Conservation (phyloP, 2,113 vertebrate genomes). For the Phyllopteryx taeniolatus region DNA sequence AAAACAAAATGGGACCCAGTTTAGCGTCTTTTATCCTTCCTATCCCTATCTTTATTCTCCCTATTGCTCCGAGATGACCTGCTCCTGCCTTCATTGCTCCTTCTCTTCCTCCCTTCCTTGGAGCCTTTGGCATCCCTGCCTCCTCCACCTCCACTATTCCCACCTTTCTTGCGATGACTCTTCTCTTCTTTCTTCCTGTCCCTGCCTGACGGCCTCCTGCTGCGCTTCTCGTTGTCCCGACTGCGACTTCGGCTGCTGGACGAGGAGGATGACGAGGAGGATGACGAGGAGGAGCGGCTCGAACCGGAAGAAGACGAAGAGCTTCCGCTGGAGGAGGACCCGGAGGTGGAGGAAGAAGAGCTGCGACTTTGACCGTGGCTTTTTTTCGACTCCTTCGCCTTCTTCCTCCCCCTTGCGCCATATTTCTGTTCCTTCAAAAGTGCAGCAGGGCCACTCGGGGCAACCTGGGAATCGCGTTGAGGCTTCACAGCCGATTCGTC, state of each 20-base stretch:
- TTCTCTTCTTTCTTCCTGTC: slow-evolving; percentile 82
- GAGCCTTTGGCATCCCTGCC: slow-evolving; percentile 77
- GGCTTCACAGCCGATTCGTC: slow-evolving; percentile 8
- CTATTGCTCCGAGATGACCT: slow-evolving; percentile 81
- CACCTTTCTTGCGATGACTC: slow-evolving; percentile 85
- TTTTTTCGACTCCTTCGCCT: slow-evolving; percentile 75
- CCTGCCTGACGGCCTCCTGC: slow-evolving; percentile 75
- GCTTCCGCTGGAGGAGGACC: slow-evolving; percentile 84
- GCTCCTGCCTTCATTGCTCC: slow-evolving; percentile 84
- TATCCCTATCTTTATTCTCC: slow-evolving; percentile 92
- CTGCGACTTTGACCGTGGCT: slow-evolving; percentile 77
- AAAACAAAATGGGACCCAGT: not conserved
- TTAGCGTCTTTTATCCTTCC: slow-evolving; percentile 95
- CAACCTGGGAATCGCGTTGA: slow-evolving; percentile 14
- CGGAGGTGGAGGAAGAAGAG: slow-evolving; percentile 71
- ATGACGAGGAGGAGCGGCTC: slow-evolving; percentile 81
- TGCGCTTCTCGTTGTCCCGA: slow-evolving; percentile 77
- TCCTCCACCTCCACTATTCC: slow-evolving; percentile 72
- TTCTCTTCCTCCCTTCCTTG: slow-evolving; percentile 90
- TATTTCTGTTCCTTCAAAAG: slow-evolving; percentile 22
- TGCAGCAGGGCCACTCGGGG: not conserved
- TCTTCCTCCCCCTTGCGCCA: slow-evolving; percentile 55
- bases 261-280: slow-evolving; percentile 81
- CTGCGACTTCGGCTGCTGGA: slow-evolving; percentile 83
- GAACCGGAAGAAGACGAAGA: slow-evolving; percentile 78